phyloP scores from a whole-genome alignment of 2,797 vertebrate species.

The Thunnus albacares region DNA sequence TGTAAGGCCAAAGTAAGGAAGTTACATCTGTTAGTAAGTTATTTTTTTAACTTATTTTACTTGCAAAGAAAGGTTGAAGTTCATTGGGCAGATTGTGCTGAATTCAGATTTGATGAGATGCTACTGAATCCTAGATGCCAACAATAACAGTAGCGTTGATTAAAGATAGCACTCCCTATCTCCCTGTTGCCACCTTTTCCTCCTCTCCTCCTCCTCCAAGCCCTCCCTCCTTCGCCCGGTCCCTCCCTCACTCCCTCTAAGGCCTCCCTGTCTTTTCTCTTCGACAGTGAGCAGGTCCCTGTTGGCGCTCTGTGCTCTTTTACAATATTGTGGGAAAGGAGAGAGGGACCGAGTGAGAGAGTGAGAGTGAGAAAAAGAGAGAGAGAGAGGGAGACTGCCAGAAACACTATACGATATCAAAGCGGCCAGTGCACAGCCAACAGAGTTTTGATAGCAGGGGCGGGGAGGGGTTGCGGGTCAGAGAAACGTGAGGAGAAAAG shows the following conservation, averaged over 20 bases:
- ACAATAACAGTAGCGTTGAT: conserved; percentile 14
- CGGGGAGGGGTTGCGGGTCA: conserved; percentile 65
- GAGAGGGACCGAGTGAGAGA: conserved; percentile 34
- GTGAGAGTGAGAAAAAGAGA: conserved; percentile 29
- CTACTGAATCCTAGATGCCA: conserved; percentile 20
- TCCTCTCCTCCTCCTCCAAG: conserved; percentile 19
- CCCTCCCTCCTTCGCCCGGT: conserved; percentile 21
- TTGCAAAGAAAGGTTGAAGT: background rate
- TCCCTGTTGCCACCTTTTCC: conserved; percentile 35
- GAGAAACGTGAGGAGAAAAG: conserved; percentile 57
- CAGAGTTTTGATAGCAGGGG: conserved; percentile 73
- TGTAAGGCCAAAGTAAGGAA: background rate
- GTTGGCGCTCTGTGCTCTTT: conserved; percentile 77
- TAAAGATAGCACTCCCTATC: conserved; percentile 35
- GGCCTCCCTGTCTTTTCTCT: conserved; percentile 75
- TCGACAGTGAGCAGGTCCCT: conserved; percentile 81
- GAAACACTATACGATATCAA: conserved; percentile 81
- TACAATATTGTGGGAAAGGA: conserved; percentile 72
- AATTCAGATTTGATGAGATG: conserved; percentile 14
- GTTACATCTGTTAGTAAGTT: background rate
- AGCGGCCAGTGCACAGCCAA: conserved; percentile 69
- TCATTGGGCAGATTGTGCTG: conserved; percentile 8
- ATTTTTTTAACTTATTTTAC: conserved; percentile 1
- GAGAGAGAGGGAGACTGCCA: conserved; percentile 64
- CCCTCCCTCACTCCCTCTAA: conserved; percentile 67